Conservation (phyloP, 2,888 invertebrate species). For the Noctua pronuba region DNA sequence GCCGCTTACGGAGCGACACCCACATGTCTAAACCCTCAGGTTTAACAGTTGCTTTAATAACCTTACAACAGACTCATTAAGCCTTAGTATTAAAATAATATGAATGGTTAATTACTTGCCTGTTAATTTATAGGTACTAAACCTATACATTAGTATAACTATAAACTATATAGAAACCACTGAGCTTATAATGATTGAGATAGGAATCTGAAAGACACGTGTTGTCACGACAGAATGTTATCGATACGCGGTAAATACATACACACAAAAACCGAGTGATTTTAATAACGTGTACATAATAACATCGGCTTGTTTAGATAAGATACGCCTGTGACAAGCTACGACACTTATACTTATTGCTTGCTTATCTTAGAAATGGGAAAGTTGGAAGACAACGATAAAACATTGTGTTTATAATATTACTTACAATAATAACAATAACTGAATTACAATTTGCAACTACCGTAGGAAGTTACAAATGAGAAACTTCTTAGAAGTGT, state of each 20-base stretch:
- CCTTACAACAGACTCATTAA: neutral
- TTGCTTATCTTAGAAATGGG: slow-evolving; percentile 13
- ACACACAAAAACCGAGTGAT: slow-evolving; percentile 27
- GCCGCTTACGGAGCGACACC: neutral
- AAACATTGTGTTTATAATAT: neutral
- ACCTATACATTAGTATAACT: neutral
- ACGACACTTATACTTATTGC: slow-evolving; percentile 36
- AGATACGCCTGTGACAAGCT: slow-evolving; percentile 29
- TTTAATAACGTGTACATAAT: slow-evolving; percentile 23
- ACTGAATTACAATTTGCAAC: neutral
- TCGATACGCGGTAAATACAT: slow-evolving; percentile 1
- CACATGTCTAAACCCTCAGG: neutral
- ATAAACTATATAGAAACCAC: neutral
- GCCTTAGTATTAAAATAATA: neutral
- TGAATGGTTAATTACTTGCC: neutral
- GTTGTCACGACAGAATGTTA: neutral
- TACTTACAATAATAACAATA: neutral
- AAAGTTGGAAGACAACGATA: slow-evolving; percentile 14
- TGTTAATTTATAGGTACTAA: too few relatives aligned
- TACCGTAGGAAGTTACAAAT: neutral
- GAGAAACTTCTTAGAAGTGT: neutral
- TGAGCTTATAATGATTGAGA: neutral
- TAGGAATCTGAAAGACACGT: slow-evolving; percentile 16
- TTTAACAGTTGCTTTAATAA: neutral
- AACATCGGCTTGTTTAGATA: slow-evolving; percentile 17